Conservation (phyloP, 2,113 vertebrate genomes). For the Asarcornis scutulata region DNA sequence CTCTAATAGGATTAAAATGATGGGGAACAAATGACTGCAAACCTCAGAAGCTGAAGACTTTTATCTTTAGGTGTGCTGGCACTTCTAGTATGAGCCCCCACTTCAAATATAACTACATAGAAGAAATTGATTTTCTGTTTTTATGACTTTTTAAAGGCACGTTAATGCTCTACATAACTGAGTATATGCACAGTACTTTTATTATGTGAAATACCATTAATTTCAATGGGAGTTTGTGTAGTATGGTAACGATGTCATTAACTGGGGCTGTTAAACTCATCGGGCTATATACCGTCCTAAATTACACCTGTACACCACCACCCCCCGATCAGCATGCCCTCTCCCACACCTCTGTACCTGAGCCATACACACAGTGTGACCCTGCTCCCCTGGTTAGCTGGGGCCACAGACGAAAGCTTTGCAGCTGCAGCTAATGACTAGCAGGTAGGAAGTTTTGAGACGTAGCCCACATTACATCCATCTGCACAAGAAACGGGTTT, state of each 20-base stretch:
- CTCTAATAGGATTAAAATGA: background rate
- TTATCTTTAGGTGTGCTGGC: background rate
- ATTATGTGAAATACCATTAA: constrained; percentile 67
- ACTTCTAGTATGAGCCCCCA: background rate
- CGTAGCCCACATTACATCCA: background rate
- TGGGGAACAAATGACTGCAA: background rate
- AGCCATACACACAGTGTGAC: background rate
- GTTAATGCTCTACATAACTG: constrained; percentile 44
- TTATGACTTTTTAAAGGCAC: constrained; percentile 52
- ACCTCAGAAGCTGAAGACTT: background rate
- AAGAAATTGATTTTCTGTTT: constrained; percentile 16
- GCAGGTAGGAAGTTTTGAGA: background rate
- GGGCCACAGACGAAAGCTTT: background rate
- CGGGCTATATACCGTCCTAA: constrained; percentile 23
- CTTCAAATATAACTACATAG: constrained; percentile 35
- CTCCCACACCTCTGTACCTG: background rate
- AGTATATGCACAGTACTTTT: constrained; percentile 55
- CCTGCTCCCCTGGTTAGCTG: background rate
- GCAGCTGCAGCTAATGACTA: constrained; percentile 37
- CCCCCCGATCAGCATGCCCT: background rate
- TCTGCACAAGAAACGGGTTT: background rate
- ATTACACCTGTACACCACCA: constrained; percentile 3
- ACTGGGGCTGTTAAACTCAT: constrained; percentile 52
- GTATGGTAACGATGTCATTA: constrained; percentile 56
- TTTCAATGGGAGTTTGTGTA: constrained; percentile 60